Percentiles rank a stretch among this genome's conserved stretches.
Conservation (phyloP, 2,797 vertebrate genomes). For the Masticophis lateralis region DNA sequence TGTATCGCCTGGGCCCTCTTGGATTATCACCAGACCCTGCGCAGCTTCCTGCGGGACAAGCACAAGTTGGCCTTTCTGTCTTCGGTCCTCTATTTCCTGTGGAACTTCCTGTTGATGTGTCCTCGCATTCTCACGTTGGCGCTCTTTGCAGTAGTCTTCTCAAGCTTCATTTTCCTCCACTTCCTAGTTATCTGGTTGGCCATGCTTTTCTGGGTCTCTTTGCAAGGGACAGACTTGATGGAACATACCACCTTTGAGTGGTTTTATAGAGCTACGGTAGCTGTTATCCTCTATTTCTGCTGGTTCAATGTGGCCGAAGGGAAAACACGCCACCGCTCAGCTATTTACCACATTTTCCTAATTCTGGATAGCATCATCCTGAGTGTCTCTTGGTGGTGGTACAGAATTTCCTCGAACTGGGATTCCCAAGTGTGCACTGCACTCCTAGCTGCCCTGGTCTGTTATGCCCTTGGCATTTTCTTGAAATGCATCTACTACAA, state of each 20-base stretch:
- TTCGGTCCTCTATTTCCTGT: slow-evolving; percentile 84
- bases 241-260: slow-evolving; percentile 75
- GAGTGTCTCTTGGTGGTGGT: slow-evolving; percentile 74
- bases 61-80: slow-evolving; percentile 76
- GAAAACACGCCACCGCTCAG: slow-evolving; percentile 74
- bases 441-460: slow-evolving; percentile 58
- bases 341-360: slow-evolving; percentile 85
- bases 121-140: slow-evolving; percentile 80
- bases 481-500: slow-evolving; percentile 83
- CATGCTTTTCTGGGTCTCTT: slow-evolving; percentile 82
- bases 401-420: slow-evolving; percentile 51
- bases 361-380: slow-evolving; percentile 77
- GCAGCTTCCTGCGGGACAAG: slow-evolving; percentile 85
- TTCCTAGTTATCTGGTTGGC: slow-evolving; percentile 78
- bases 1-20: slow-evolving; percentile 93
- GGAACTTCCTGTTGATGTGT: slow-evolving; percentile 89
- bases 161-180: slow-evolving; percentile 71
- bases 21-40: slow-evolving; percentile 91
- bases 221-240: slow-evolving; percentile 87
- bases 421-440: slow-evolving; percentile 38
- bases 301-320: slow-evolving; percentile 91
- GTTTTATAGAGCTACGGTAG: slow-evolving; percentile 86
- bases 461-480: slow-evolving; percentile 79
- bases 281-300: slow-evolving; percentile 92
- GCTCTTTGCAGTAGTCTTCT: slow-evolving; percentile 82